phyloP scores from a whole-genome alignment of 2,888 invertebrate genomes.

The Scaptomyza caliginosa region DNA sequence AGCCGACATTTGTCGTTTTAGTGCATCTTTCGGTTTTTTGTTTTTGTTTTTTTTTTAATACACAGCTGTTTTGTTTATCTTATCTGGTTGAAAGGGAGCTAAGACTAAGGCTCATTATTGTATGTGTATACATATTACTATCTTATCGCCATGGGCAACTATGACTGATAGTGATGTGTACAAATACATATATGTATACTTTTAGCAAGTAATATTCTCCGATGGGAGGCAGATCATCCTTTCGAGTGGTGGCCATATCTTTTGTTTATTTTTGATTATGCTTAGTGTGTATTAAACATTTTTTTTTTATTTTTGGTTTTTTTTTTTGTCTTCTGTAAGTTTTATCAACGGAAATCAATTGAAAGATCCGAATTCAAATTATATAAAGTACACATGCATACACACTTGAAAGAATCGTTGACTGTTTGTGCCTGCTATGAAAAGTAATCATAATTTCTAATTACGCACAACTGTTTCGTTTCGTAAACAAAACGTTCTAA shows the following conservation, averaged over 20 bases:
- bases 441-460: conserved; percentile 30
- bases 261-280: conserved; percentile 70
- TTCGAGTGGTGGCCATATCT: conserved; percentile 29
- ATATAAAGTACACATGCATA: conserved; percentile 14
- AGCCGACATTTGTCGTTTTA: conserved; percentile 32
- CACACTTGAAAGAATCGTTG: conserved; percentile 26
- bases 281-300: conserved; percentile 19
- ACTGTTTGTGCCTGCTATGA: neutral
- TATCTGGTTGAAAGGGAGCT: conserved; percentile 37
- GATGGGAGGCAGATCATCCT: conserved; percentile 43
- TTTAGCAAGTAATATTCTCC: conserved; percentile 3
- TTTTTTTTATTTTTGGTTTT: neutral
- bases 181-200: conserved; percentile 8
- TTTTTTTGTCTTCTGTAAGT: conserved; percentile 2
- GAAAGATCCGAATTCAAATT: conserved; percentile 30
- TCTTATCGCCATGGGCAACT: conserved; percentile 67
- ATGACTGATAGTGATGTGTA: conserved; percentile 60
- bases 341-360: conserved; percentile 63
- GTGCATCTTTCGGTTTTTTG: conserved; percentile 10
- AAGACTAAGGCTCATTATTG: conserved; percentile 23
- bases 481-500: conserved; percentile 32
- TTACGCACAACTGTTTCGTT: conserved; percentile 38
- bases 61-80: conserved; percentile 76
- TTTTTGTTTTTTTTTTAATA: conserved; percentile 48
- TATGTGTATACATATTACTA: conserved; percentile 18